A percentile compares a stretch with the other conserved stretches of the same genome.
These are phyloP conservation scores for Adrianichthys oophorus DNA, from an alignment of 2,797 vertebrate genomes.

Conservation along the genomic window DNA sequence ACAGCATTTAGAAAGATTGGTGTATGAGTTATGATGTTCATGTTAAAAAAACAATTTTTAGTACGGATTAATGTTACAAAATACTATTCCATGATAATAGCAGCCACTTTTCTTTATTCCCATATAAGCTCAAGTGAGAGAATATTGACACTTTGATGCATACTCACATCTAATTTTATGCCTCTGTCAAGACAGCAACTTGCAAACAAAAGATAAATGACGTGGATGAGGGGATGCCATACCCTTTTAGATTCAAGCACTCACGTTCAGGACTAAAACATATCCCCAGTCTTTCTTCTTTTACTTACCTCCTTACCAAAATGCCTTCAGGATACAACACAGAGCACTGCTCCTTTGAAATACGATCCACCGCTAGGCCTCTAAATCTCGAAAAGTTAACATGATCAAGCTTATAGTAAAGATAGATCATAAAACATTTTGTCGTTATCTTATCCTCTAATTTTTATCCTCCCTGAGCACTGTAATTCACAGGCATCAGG, in stretches of 20 bases:
- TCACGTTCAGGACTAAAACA: constrained; percentile 8
- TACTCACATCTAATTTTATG: no score
- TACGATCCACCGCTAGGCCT: constrained; percentile 42
- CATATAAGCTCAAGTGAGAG: not conserved
- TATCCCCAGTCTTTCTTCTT: constrained; percentile 33
- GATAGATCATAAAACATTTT: constrained; percentile 59
- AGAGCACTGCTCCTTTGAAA: constrained; percentile 67
- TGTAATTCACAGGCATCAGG: constrained; percentile 49
- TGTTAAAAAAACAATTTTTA: not conserved
- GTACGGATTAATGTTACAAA: not conserved
- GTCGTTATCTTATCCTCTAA: constrained; percentile 52
- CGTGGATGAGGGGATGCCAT: not conserved
- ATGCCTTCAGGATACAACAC: constrained; percentile 54
- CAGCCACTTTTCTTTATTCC: constrained; percentile 7
- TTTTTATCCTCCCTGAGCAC: constrained; percentile 29
- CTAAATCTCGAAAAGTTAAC: constrained; percentile 53
- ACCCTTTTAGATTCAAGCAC: constrained; percentile 19
- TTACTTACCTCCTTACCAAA: constrained; percentile 25
- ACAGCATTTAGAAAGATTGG: constrained; percentile 3
- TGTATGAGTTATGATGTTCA: not conserved
- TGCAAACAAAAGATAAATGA: no score
- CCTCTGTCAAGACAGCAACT: no score
- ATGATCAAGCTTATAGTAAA: constrained; percentile 50
- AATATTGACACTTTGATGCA: no score
- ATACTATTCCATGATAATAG: not conserved